These are phyloP conservation scores for Standfussiana lucernea DNA, from an alignment of 2,888 invertebrate genomes.

Conservation along the genomic window DNA sequence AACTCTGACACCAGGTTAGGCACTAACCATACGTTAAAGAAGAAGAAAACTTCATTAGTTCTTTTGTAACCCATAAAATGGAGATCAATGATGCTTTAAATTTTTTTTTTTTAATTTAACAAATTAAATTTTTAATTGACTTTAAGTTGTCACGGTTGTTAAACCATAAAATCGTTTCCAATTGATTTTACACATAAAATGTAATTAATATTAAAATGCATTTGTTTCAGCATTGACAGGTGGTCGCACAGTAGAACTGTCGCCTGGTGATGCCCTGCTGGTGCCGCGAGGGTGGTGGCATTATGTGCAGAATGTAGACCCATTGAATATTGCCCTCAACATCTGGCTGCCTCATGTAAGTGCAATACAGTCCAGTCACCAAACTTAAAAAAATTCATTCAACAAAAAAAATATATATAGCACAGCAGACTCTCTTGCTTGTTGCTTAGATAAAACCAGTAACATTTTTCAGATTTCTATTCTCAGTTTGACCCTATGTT, in stretches of 20 bases:
- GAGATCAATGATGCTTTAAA: background rate
- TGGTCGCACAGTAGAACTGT: slow-evolving; percentile 92
- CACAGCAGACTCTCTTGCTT: background rate
- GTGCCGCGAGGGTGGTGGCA: slow-evolving; percentile 99
- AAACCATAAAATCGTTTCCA: background rate
- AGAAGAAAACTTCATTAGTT: background rate
- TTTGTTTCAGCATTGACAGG: slow-evolving; percentile 79
- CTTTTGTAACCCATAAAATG: background rate
- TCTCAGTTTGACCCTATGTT: background rate
- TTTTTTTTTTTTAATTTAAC: background rate
- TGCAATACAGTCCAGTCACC: slow-evolving; percentile 35
- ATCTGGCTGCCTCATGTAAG: slow-evolving; percentile 94
- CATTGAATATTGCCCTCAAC: slow-evolving; percentile 92
- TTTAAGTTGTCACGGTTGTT: background rate
- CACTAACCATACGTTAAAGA: no score
- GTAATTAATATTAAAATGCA: background rate
- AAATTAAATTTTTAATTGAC: slow-evolving; percentile 6
- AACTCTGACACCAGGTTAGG: no score
- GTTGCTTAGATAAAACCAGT: background rate
- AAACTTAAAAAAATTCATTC: no score
- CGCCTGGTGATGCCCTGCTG: slow-evolving; percentile 96
- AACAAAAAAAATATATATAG: background rate
- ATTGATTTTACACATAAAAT: background rate
- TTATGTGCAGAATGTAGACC: slow-evolving; percentile 96
- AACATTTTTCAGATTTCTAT: background rate